These are phyloP conservation scores for Ochropleura leucogaster DNA, from an alignment of 2,888 invertebrate genomes.

Conservation along the genomic window DNA sequence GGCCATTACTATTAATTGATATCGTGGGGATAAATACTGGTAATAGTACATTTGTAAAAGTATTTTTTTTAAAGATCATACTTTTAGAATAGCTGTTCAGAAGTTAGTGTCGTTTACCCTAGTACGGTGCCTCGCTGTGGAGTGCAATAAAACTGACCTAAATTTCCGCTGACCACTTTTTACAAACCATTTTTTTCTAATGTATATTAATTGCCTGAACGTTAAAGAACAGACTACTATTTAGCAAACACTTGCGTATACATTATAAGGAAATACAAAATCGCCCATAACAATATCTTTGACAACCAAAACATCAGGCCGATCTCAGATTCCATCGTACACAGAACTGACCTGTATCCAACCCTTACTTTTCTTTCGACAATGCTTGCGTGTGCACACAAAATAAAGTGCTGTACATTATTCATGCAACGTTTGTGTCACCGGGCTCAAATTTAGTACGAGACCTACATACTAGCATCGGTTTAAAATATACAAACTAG, in stretches of 20 bases:
- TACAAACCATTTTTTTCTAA: neutral
- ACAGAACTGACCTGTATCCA: conserved; percentile 8
- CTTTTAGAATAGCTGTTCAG: neutral
- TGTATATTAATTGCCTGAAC: neutral
- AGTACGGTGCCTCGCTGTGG: too few species aligned
- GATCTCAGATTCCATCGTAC: conserved; percentile 20
- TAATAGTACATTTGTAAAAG: neutral
- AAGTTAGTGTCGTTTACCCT: neutral
- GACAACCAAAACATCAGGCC: conserved; percentile 9
- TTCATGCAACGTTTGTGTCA: conserved; percentile 54
- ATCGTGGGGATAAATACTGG: too few species aligned
- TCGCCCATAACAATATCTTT: neutral
- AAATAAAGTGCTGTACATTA: conserved; percentile 61
- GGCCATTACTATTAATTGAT: too few species aligned
- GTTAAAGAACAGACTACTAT: neutral
- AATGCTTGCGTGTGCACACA: conserved; percentile 43
- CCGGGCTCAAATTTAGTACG: conserved; percentile 54
- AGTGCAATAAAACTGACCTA: neutral
- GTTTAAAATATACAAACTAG: conserved; percentile 60
- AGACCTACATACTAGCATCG: conserved; percentile 33
- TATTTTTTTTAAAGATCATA: neutral
- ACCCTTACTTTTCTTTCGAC: conserved; percentile 25
- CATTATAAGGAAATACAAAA: neutral
- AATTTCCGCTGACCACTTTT: neutral
- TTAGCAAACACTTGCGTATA: neutral